phyloP scores from a whole-genome alignment of 2,888 invertebrate species.

The Disparrhopalites patrizii region DNA sequence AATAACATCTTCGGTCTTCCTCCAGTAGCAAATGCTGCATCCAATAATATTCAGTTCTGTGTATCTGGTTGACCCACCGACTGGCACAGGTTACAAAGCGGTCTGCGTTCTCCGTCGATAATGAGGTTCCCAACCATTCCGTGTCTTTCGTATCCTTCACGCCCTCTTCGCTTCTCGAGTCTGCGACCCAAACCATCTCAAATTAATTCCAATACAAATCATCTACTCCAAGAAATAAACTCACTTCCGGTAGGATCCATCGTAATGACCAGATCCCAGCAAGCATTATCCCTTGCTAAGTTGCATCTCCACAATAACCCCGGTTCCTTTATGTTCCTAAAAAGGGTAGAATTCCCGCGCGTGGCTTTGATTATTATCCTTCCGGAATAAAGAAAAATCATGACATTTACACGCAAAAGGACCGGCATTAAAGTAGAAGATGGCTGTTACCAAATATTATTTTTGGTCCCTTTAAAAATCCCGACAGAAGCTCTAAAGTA shows the following conservation, averaged over 20 bases:
- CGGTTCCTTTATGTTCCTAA: conserved; percentile 53
- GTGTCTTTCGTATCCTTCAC: conserved; percentile 40
- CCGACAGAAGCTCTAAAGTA: conserved; percentile 19
- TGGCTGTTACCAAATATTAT: not conserved
- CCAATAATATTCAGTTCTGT: too few relatives aligned
- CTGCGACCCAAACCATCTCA: too few relatives aligned
- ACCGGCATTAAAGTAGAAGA: not conserved
- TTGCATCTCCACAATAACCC: conserved; percentile 57
- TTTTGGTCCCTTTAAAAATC: not conserved
- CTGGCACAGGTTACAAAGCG: conserved; percentile 46
- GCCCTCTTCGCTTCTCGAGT: not conserved
- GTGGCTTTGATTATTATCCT: conserved; percentile 59
- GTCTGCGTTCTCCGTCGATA: conserved; percentile 28
- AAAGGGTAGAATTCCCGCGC: conserved; percentile 55
- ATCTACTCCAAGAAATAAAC: not conserved
- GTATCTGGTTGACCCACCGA: conserved; percentile 48
- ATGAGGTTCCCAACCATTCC: conserved; percentile 47
- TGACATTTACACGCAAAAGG: not conserved
- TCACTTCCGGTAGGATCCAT: conserved; percentile 10
- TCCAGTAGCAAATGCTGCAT: conserved; percentile 49
- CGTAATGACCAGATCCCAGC: conserved; percentile 52
- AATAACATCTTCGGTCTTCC: too few relatives aligned
- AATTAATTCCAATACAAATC: too few relatives aligned
- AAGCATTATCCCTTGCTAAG: conserved; percentile 39
- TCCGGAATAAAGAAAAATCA: not conserved